Conservation (phyloP, 2,113 vertebrate genomes). For the Illadopsis cleaveri region DNA sequence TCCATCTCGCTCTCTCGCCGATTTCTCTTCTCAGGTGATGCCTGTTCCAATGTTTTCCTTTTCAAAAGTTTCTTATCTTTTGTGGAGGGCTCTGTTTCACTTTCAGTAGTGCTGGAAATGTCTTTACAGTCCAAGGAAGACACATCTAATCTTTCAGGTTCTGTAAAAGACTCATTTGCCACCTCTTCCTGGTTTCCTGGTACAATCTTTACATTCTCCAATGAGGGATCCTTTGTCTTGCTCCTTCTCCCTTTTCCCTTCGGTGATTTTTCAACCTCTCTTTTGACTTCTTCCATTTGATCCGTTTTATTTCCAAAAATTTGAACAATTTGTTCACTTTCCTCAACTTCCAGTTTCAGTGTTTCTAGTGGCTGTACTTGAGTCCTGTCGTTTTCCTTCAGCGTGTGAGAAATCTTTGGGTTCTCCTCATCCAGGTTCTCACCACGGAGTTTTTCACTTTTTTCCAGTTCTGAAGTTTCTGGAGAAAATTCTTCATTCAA, state of each 20-base stretch:
- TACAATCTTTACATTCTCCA: conserved; percentile 73
- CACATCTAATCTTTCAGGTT: conserved; percentile 66
- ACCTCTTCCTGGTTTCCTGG: conserved; percentile 65
- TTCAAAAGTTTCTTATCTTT: conserved; percentile 82
- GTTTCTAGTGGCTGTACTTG: conserved; percentile 70
- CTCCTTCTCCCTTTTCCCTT: conserved; percentile 84
- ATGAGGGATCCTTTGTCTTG: conserved; percentile 76
- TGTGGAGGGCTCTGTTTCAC: conserved; percentile 81
- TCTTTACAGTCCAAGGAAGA: conserved; percentile 71
- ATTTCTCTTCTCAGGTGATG: conserved; percentile 83
- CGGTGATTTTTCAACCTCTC: conserved; percentile 80
- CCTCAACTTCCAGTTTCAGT: conserved; percentile 73
- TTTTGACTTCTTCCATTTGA: conserved; percentile 72
- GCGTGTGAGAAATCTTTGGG: conserved; percentile 72
- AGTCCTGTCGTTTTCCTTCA: conserved; percentile 75
- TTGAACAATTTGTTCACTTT: conserved; percentile 75
- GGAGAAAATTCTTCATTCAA: conserved; percentile 76
- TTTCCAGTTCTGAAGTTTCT: conserved; percentile 71
- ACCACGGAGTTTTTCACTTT: conserved; percentile 63
- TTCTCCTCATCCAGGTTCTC: conserved; percentile 70
- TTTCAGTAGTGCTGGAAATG: conserved; percentile 59
- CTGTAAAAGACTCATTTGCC: conserved; percentile 54
- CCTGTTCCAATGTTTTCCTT: conserved; percentile 84
- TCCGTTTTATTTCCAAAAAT: conserved; percentile 74
- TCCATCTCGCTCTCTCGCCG: conserved; percentile 80